phyloP scores from a whole-genome alignment of 2,888 invertebrate species.

The Leptopilina myrica region DNA sequence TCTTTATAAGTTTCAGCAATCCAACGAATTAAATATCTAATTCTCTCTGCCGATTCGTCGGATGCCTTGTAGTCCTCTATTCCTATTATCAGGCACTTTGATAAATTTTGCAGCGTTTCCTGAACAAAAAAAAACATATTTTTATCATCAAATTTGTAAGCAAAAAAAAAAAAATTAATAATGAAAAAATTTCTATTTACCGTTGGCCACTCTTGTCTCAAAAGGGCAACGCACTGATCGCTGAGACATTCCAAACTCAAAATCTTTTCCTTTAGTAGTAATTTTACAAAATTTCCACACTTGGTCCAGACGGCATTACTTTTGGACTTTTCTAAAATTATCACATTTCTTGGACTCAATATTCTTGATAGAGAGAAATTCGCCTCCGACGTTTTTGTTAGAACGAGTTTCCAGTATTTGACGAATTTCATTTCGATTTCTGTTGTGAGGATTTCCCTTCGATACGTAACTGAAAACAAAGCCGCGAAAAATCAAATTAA shows the following conservation, averaged over 20 bases:
- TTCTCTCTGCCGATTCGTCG: constrained; percentile 65
- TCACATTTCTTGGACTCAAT: constrained; percentile 71
- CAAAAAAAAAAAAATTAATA: background rate
- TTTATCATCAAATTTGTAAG: background rate
- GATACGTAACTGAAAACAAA: constrained; percentile 62
- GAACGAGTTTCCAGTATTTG: constrained; percentile 66
- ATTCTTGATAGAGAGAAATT: constrained; percentile 65
- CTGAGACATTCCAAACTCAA: constrained; percentile 81
- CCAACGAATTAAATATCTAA: constrained; percentile 70
- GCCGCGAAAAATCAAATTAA: too few species aligned
- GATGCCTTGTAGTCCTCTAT: constrained; percentile 63
- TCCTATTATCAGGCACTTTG: constrained; percentile 68
- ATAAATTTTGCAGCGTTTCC: constrained; percentile 67
- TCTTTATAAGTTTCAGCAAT: constrained; percentile 68
- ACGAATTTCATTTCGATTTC: constrained; percentile 66
- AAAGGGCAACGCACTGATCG: constrained; percentile 83
- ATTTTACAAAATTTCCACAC: constrained; percentile 67
- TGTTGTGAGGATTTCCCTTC: constrained; percentile 62
- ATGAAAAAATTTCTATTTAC: constrained; percentile 68
- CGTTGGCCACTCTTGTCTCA: constrained; percentile 83
- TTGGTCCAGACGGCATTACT: constrained; percentile 62
- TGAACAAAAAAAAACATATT: constrained; percentile 49
- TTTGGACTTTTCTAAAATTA: constrained; percentile 62
- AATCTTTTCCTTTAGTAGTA: constrained; percentile 79
- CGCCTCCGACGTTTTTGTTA: constrained; percentile 55